Conservation (phyloP, 2,797 vertebrate species). For the Anisognathus igniventris region DNA sequence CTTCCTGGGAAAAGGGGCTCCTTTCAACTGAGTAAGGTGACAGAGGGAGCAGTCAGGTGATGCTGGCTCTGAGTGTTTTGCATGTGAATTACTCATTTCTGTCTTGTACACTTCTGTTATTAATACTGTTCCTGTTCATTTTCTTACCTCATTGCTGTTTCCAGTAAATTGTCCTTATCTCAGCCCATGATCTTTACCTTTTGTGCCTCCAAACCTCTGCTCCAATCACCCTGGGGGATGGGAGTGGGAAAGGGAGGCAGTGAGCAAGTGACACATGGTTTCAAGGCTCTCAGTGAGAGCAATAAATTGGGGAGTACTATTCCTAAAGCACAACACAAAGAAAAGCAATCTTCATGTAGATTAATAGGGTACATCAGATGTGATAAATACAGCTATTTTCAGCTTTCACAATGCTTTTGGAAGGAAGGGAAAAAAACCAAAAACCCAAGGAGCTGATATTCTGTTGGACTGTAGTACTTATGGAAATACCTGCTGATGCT, state of each 20-base stretch:
- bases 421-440: background rate
- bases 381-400: background rate
- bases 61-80: background rate
- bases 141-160: background rate
- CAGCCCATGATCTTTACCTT: background rate
- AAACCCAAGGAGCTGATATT: background rate
- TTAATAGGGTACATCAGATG: background rate
- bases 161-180: background rate
- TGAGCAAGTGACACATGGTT: accelerated
- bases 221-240: accelerated
- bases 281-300: background rate
- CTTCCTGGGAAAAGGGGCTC: background rate
- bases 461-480: background rate
- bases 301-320: background rate
- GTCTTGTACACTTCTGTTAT: background rate
- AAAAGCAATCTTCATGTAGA: background rate
- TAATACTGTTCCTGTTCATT: background rate
- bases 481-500: background rate
- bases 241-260: background rate
- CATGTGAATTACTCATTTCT: accelerated
- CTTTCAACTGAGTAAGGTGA: background rate
- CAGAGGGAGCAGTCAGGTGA: no score
- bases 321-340: background rate
- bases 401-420: background rate
- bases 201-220: background rate